Evolutionary conservation across 2,888 invertebrate species (phyloP), one percentile per base, ranked within the genome.

Genomic region (Thereva unica): DNA sequence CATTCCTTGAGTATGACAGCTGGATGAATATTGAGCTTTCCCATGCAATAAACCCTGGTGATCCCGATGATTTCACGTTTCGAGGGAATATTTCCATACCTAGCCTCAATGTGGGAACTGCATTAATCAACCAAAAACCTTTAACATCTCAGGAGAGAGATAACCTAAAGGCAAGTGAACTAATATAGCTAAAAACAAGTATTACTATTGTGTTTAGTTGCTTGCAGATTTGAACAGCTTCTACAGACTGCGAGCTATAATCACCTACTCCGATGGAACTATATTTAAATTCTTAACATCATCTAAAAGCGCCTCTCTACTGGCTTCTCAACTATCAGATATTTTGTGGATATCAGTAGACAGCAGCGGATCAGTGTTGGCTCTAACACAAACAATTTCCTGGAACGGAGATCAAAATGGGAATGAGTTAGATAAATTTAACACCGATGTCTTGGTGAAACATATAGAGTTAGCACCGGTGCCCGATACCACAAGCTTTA

Each of bases 401-500:
- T 84, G 78, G 41, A 71, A 70, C 5, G 73, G 74, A 35, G 34
- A 42, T 55, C 64, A 52, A 63, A 55, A 65, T 75, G 72, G 80
- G 4, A 78, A 78, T 63, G 82, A 82, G 38, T 75, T 84, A 5
- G 83, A 83, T 65, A 81, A 83, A 50, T 89, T 94, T 78, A 89
- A 88, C 70, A 93, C 94, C 0, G 88, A 87, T 73, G 89, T 95
- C 40, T 86, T 89, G 73, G 86, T 95, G 0, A 87, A 89, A 71
- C 89, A 92, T 75, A 88, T 92, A 53, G 92, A 93, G 75, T 84
- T 86, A 72, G 95, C 93, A 6, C 94, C 95, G 63, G 84, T 89
- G 86, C 97, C 97, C 44, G 97, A 98, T 73, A 97, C 97, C n/a
- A 91, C 94, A 53, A 88, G 92, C 4, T 98, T 95, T 76, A 91